These are phyloP conservation scores for Ochotona curzoniae DNA, from an alignment of 2,113 vertebrate species.

Conservation along the genomic window DNA sequence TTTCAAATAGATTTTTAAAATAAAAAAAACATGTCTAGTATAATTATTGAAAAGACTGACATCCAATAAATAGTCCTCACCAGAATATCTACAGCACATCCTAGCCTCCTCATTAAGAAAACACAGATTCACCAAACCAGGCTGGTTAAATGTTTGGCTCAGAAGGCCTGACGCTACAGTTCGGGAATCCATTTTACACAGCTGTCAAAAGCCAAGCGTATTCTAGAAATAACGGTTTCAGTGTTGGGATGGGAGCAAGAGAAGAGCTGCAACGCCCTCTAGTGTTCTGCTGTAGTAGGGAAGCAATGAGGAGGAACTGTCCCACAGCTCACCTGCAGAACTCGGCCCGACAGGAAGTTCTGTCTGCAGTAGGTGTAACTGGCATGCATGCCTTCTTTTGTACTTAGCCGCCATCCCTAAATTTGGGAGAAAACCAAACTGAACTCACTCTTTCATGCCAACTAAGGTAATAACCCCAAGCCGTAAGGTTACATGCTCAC, in stretches of 20 bases:
- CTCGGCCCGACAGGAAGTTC: constrained; percentile 95
- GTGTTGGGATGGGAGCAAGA: neutral
- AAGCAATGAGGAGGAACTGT: neutral
- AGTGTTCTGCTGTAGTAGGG: neutral
- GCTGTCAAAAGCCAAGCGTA: neutral
- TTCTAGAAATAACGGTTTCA: constrained; percentile 33
- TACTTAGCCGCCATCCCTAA: constrained; percentile 93
- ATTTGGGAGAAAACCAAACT: constrained; percentile 58
- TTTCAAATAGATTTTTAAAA: too few relatives aligned
- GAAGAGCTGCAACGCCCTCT: neutral
- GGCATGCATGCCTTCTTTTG: constrained; percentile 88
- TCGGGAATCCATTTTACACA: neutral
- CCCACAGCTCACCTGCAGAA: constrained; percentile 90
- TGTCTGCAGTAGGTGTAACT: constrained; percentile 93
- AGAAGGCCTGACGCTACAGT: neutral
- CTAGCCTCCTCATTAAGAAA: neutral
- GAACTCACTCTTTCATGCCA: neutral
- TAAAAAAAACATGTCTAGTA: neutral
- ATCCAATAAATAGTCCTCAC: neutral
- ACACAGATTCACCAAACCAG: neutral
- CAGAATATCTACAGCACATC: neutral
- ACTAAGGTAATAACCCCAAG: neutral
- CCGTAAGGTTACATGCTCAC: constrained; percentile 79
- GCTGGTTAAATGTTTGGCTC: neutral
- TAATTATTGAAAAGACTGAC: neutral